Evolutionary conservation across 2,888 invertebrate species (phyloP), one percentile per base, ranked within the genome.

Genomic region (Chymomyza caudatula): DNA sequence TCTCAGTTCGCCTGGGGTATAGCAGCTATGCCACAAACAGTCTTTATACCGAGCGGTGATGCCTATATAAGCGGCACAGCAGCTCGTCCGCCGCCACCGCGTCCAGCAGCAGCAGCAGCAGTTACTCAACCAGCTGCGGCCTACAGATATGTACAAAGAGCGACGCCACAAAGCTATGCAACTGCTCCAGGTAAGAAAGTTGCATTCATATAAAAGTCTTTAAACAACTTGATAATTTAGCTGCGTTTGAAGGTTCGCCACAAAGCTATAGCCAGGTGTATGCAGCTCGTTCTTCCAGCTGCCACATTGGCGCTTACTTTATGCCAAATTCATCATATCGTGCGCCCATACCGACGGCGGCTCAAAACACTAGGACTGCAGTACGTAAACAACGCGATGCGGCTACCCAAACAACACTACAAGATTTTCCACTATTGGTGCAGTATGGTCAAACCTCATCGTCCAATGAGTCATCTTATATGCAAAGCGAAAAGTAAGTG

Each of bases 1-100:
- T 77, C 74, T 4, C 79, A 80, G 22, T 73, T 80, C 20, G 73
- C 83, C 8, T 79, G 80, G 77, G 49, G 84, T 0, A 19, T 82
- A 64, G 66, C 43, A 2, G 13, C 51, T 6, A 4, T 67, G 2
- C 66, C 74, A 2, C 8, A 66, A 22, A 69, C 22, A 11, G 2
- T 56, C 5, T 63, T 20, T 4, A 3, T 62, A 11, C 73, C 42
- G 8, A 6, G 15, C 13, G 49, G 60, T 13, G 60, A 15, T n/a
- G 15, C 56, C 0, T 59, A 55, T 17, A 20, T 66, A 2, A 43
- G 60, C 8, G 44, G 51, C 22, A 63, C 29, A 8, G 5, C 23
- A 8, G 6, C 17, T 8, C 13, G 19, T 4, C 22, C 17, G 8
- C 3, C 52, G n/a, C 67, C 37, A 11, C 3, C 52, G 3, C 13